Percentiles rank a stretch among this genome's conserved stretches.
phyloP scores from a whole-genome alignment of 2,797 vertebrate species.

The Catamblyrhynchus diadema region DNA sequence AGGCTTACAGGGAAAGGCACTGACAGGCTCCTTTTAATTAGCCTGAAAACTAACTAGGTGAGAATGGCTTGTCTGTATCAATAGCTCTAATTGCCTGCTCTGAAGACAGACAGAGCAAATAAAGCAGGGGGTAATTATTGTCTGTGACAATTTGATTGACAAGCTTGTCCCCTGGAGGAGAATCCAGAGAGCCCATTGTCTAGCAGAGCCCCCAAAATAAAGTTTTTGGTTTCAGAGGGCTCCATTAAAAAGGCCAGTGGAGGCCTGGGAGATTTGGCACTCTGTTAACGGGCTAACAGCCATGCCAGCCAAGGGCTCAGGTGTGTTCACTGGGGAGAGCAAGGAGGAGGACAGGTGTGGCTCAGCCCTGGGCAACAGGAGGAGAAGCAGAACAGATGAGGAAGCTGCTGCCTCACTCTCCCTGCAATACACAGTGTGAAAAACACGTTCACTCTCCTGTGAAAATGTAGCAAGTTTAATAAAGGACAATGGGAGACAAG shows the following conservation, averaged over 20 bases:
- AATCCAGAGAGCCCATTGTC: slow-evolving; percentile 57
- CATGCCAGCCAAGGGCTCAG: not conserved
- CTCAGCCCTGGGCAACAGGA: not conserved
- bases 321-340: not conserved
- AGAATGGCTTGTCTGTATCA: slow-evolving; percentile 68
- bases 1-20: slow-evolving; percentile 45
- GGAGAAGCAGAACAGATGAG: not conserved
- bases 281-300: not conserved
- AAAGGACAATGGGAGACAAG: not conserved
- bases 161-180: slow-evolving; percentile 65
- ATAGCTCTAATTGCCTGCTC: slow-evolving; percentile 69
- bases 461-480: not conserved
- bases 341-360: not conserved
- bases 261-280: not conserved
- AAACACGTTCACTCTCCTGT: not conserved
- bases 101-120: slow-evolving; percentile 59
- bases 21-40: slow-evolving; percentile 73
- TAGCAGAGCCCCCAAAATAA: slow-evolving; percentile 35
- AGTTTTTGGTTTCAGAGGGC: slow-evolving; percentile 42
- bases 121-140: slow-evolving; percentile 65
- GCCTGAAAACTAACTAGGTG: slow-evolving; percentile 61
- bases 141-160: slow-evolving; percentile 68
- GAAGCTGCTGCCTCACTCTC: not conserved
- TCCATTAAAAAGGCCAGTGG: slow-evolving; percentile 35
- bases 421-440: not conserved